Conservation (phyloP, 2,888 invertebrate species). For the Drosophila mimica region DNA sequence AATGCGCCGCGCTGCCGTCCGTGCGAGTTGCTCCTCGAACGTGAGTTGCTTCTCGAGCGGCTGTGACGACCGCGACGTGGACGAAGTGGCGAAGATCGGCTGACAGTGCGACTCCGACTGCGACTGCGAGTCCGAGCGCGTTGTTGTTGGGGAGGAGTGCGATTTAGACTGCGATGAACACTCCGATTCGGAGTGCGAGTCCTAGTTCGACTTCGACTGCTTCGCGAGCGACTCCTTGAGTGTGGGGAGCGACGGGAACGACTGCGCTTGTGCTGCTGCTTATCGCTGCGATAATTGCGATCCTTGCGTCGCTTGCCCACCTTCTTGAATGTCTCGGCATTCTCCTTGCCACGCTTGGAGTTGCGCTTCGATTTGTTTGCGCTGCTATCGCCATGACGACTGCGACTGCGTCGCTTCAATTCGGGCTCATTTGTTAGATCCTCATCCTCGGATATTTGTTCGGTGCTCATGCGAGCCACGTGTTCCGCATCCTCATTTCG, state of each 20-base stretch:
- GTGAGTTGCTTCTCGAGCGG: constrained; percentile 63
- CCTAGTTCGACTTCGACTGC: constrained; percentile 2
- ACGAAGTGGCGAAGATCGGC: constrained; percentile 46
- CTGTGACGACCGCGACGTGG: constrained; percentile 58
- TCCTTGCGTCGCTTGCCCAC: constrained; percentile 91
- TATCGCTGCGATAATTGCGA: constrained; percentile 91
- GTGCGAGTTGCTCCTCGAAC: constrained; percentile 62
- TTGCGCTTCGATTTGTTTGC: constrained; percentile 54
- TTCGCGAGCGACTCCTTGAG: constrained; percentile 21
- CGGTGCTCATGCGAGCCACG: constrained; percentile 87
- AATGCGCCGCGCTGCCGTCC: constrained; percentile 28
- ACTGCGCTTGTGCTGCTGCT: constrained; percentile 68
- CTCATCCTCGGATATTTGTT: constrained; percentile 91
- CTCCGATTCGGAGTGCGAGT: constrained; percentile 4
- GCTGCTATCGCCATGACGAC: constrained; percentile 31
- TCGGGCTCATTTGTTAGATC: constrained; percentile 83
- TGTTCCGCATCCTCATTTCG: constrained; percentile 25
- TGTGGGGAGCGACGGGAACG: constrained; percentile 41
- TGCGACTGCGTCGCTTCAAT: constrained; percentile 49
- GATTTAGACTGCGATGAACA: constrained; percentile 3
- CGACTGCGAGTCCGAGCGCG: neutral
- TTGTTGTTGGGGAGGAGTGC: constrained; percentile 1
- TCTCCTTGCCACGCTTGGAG: constrained; percentile 72
- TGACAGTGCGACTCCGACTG: constrained; percentile 44
- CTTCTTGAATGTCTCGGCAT: constrained; percentile 90